phyloP scores from a whole-genome alignment of 2,888 invertebrate genomes.

The Pheosia tremula region DNA sequence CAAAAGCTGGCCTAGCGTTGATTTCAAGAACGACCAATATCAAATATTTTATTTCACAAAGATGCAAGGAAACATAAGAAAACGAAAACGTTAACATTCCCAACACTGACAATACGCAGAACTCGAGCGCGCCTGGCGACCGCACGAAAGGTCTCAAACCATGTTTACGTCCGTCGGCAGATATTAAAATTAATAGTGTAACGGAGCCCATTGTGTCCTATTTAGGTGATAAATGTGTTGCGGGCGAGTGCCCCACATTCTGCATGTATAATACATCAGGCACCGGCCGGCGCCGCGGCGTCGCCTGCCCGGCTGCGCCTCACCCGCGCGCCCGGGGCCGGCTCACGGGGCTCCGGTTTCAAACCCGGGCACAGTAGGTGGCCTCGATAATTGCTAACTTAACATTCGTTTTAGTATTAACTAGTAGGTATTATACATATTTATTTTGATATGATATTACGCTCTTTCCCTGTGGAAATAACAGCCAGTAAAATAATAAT shows the following conservation, averaged over 20 bases:
- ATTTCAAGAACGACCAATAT: neutral
- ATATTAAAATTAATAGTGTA: conserved; percentile 38
- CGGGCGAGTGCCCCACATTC: conserved; percentile 23
- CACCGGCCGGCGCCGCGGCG: conserved; percentile 13
- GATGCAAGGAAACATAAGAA: neutral
- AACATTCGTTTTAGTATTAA: neutral
- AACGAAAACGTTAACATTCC: neutral
- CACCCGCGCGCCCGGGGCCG: conserved; percentile 4
- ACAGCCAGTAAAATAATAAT: neutral
- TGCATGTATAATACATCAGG: conserved; percentile 35
- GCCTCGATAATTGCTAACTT: conserved; percentile 10
- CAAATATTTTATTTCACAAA: neutral
- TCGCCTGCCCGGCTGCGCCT: neutral
- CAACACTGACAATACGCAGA: neutral
- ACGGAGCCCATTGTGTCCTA: conserved; percentile 37
- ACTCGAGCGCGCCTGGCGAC: neutral
- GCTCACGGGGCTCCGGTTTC: neutral
- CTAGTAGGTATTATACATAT: neutral
- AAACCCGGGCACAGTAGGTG: neutral
- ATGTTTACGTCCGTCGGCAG: conserved; percentile 29
- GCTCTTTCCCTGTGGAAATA: neutral
- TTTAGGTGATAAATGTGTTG: conserved; percentile 37
- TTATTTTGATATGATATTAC: neutral
- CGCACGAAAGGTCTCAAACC: conserved; percentile 3
- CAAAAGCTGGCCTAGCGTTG: neutral